These are phyloP conservation scores for Andrena praecox DNA, from an alignment of 2,888 invertebrate genomes.

Conservation along the genomic window DNA sequence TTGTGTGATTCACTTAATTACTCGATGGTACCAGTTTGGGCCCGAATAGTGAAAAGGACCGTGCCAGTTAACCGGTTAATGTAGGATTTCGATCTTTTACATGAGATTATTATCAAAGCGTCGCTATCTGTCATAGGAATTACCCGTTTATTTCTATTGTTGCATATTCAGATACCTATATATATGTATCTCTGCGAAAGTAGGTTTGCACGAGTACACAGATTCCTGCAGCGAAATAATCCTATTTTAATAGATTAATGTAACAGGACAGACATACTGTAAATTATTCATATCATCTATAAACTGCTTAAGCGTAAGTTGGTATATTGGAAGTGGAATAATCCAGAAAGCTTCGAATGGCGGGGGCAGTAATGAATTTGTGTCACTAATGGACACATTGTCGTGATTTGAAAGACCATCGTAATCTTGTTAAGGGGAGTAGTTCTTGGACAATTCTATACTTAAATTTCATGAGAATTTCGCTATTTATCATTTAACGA, in stretches of 20 bases:
- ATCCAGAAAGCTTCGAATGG: background rate
- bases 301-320: background rate
- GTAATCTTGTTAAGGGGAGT: slow-evolving; percentile 5
- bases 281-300: background rate
- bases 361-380: slow-evolving; percentile 6
- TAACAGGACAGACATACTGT: background rate
- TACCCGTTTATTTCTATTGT: no score
- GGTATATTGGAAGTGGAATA: slow-evolving; percentile 4
- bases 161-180: no score
- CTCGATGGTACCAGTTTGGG: no score
- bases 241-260: background rate
- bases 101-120: no score
- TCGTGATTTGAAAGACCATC: slow-evolving; percentile 7
- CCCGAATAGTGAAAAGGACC: no score
- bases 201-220: no score
- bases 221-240: no score
- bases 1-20: no score
- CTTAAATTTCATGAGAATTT: slow-evolving; percentile 1
- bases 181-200: no score
- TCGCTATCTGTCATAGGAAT: no score
- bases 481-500: background rate
- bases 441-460: background rate
- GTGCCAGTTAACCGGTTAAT: no score
- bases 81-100: no score
- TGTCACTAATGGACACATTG: slow-evolving; percentile 26